Evolutionary conservation across 2,888 invertebrate genomes (phyloP), one percentile per base, ranked within the genome.

Genomic region (Leptinotarsa peninsularis): DNA sequence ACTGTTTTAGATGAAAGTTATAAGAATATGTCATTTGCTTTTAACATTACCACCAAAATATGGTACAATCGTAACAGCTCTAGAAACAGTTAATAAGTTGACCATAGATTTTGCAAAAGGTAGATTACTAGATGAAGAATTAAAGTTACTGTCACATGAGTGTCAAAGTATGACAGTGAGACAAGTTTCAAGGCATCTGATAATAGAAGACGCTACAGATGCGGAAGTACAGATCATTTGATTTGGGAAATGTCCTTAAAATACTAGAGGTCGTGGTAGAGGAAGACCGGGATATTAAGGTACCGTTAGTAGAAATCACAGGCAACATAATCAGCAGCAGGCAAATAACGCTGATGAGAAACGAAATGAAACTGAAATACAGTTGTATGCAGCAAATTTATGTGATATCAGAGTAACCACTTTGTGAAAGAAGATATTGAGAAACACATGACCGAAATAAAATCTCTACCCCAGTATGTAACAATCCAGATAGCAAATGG

Each of bases 321-420:
- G 60, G 14, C 63, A 63, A 49, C 18, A 49, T 60, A 27, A 33
- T 33, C 7, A 33, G 33, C 5, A 14, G 43, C 33, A 52, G 14
- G 66, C 67, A 72, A 72, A 72, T 72, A 54, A 67, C 27, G 67
- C 67, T 72, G 66, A 72, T 52, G 72, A 72, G 10, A 67, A 52
- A 52, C 49, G 27, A 52, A 49, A 49, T 14, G 72, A 52, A 72
- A 49, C 66, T n/a, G 72, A 72, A 56, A 66, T 67, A 4, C 4
- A 27, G 27, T 27, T 27, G 27, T 27, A 27, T 4, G 27, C 27
- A 27, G 27, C 27, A 27, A 27, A 27, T 27, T 4, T 27, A 27
- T 4, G 4, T 27, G 27, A 27, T 27, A 27, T 27, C 27, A 27
- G 3, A 27, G 23, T 67, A 43, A 43, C 7, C 10, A 43, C 43